Percentiles rank a stretch among this genome's conserved stretches.
phyloP scores from a whole-genome alignment of 37 sponge, comb jelly and placozoan genomes.

The Spongilla lacustris region DNA sequence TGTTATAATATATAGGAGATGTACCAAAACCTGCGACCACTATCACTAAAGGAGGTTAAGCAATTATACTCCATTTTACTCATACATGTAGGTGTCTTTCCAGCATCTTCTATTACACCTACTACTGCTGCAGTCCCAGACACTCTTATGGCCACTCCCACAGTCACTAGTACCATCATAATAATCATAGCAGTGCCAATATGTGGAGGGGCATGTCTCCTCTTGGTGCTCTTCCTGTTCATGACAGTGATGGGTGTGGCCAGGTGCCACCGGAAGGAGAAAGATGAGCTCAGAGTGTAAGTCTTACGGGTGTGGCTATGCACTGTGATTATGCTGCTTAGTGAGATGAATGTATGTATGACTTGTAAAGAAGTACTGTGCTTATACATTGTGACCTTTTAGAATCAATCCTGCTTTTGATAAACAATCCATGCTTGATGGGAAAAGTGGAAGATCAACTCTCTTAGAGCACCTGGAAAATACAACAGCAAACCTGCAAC shows the following conservation, averaged over 20 bases:
- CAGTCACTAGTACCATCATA: background rate
- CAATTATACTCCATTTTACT: no score
- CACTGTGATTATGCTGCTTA: no score
- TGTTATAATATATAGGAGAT: no score
- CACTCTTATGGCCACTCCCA: background rate
- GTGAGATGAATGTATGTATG: no score
- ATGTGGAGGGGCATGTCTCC: background rate
- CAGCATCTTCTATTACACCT: no score
- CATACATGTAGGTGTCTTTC: no score
- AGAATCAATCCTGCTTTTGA: background rate
- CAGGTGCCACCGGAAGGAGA: background rate
- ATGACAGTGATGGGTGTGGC: background rate
- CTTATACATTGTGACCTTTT: background rate
- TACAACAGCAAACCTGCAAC: background rate
- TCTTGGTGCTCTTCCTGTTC: background rate
- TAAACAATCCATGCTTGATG: background rate
- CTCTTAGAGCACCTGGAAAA: background rate
- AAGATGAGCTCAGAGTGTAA: background rate
- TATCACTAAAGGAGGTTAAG: no score
- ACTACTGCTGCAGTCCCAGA: no score
- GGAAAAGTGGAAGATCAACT: background rate
- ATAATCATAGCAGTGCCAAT: background rate
- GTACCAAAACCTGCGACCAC: no score
- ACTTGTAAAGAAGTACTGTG: no score
- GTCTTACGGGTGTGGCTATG: background rate